These are phyloP conservation scores for Thermophis baileyi DNA, from an alignment of 2,113 vertebrate species.

Conservation along the genomic window DNA sequence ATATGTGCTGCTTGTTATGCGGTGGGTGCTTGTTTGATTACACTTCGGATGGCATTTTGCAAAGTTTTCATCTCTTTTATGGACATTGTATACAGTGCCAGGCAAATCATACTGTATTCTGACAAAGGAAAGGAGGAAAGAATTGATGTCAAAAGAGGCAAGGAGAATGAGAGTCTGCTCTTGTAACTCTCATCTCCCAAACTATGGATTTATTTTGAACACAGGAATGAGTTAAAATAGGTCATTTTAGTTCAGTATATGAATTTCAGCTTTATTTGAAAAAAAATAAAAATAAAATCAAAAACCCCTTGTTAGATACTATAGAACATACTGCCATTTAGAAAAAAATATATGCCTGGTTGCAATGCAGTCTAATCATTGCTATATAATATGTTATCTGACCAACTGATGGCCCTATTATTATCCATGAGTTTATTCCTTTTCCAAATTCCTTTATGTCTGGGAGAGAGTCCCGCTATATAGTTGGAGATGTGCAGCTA, in stretches of 20 bases:
- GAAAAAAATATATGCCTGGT: neutral
- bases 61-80: neutral
- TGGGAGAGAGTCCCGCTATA: slow-evolving; percentile 63
- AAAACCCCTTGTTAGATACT: neutral
- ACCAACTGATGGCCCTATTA: slow-evolving; percentile 46
- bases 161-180: neutral
- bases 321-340: neutral
- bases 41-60: neutral
- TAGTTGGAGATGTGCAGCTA: slow-evolving; percentile 75
- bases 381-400: slow-evolving; percentile 47
- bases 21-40: neutral
- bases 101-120: neutral
- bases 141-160: neutral
- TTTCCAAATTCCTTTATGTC: slow-evolving; percentile 52
- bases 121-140: neutral
- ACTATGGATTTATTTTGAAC: neutral
- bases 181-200: neutral
- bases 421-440: slow-evolving; percentile 48
- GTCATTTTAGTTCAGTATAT: neutral
- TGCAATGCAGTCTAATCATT: slow-evolving; percentile 34
- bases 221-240: neutral
- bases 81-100: neutral
- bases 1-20: neutral
- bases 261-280: neutral
- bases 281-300: neutral